Base-by-base conservation (phyloP, 1,140 invertebrate species). In the Dreissena polymorpha region DNA sequence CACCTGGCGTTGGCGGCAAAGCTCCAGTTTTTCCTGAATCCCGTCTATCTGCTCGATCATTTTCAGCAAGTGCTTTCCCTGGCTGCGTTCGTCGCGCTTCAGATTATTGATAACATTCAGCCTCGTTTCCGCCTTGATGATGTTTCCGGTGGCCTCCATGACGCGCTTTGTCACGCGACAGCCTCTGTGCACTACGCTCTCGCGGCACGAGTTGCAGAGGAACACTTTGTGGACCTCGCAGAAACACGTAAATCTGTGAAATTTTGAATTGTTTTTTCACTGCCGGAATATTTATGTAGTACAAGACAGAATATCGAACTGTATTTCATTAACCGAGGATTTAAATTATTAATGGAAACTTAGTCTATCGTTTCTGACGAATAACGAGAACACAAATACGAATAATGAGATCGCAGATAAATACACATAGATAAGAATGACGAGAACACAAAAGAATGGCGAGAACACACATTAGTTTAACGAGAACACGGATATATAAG, bases 81-180 rank as follows among this genome's bases (percentile, higher is more conserved):
- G 39, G 18, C 49, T 74, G 16, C 71, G n/a, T 57, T 82, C 79
- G 49, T 82, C 71, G 18, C 79, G 70, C 18, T 74, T 74, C 10
- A 82, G 79, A 18, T 70, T 65, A 55, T 82, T 82, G 8, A 82
- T 49, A 55, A 73, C 63, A 23, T 82, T 82, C 12, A 82, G 25
- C 57, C 67, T 82, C 5, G 79, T 82, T 64, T 82, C 79, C 10
- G 79, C 79, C 23, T 82, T 72, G 2, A 71, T 74, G 57, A 82
- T 82, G 55, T 67, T 73, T 12, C 70, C 70, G 6, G 70, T 82
- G 7, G 79, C 63, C 25, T 73, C 79, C 16, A 82, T 73, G 13
- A 82, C 68, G 25, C 63, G 68, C 10, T 68, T 60, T 18, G 69
- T 82, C 0, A 82, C 29, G 29, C 71, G 79, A 18, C 79, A 82